Evolutionary conservation across 2,797 vertebrate species (phyloP), one percentile per base, ranked within the genome.

Genomic region (Pseudochromis fuscus): DNA sequence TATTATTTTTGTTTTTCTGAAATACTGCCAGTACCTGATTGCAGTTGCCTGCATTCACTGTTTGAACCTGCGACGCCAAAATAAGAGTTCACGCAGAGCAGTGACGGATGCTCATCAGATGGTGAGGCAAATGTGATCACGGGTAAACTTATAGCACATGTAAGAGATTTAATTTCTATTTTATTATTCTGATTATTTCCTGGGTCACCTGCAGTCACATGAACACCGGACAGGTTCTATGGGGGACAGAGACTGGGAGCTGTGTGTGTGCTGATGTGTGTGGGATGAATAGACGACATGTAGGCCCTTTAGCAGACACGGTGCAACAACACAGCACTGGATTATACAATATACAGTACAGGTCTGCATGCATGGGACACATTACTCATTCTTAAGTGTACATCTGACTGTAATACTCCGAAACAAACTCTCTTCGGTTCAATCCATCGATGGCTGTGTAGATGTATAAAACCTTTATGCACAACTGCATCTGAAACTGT

Each of bases 1-100:
- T 8, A 30, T 30, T 30, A 5, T 5, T 30, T 30, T 30, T 77
- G 84, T 21, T 11, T 86, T 80, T 79, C 30, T 63, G 57, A 82
- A 72, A 86, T 84, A 91, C 92, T 91, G 92, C 91, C 91, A 89
- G 63, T 67, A 62, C 79, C 74, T 81, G 79, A 78, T 71, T 21
- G 69, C 79, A 51, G 51, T 78, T 82, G 83, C 79, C 78, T 82
- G 46, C 66, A 56, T 60, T 63, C 19, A 57, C 72, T 68, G 86
- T 88, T 83, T 76, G 80, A 85, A 44, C 85, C 84, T 72, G 33
- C 81, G 59, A 70, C 18, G 81, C 82, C 82, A 79, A 74, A 81
- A 81, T 62, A 67, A n/a, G n/a, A n/a, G n/a, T n/a, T n/a, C n/a
- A 67, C 16, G 37, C 67, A 62, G 67, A 75, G 53, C 73, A 66